These are phyloP conservation scores for Hymenochirus boettgeri DNA, from an alignment of 2,113 vertebrate genomes.

Conservation along the genomic window DNA sequence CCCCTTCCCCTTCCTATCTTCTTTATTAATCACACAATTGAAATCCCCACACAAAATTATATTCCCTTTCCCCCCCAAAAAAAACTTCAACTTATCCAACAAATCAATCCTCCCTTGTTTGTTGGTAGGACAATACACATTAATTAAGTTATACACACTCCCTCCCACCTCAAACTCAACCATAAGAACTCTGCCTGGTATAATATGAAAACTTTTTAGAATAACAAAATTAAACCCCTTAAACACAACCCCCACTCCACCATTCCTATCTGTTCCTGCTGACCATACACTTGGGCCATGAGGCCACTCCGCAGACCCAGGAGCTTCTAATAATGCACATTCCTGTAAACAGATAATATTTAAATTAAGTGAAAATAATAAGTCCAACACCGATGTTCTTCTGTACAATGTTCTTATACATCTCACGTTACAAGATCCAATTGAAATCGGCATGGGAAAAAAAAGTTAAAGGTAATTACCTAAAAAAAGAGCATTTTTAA, in stretches of 20 bases:
- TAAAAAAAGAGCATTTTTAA: too few relatives aligned
- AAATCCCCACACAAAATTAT: neutral
- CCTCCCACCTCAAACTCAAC: neutral
- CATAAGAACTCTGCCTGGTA: neutral
- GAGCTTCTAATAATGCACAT: neutral
- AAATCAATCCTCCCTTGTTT: neutral
- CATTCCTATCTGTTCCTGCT: too few relatives aligned
- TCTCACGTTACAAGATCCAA: neutral
- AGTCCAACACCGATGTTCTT: neutral
- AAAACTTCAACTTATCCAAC: neutral
- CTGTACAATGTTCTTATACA: neutral
- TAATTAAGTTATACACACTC: neutral
- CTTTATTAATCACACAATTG: neutral
- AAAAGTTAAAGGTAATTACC: too few relatives aligned
- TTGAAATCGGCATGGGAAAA: too few relatives aligned
- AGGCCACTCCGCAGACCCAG: neutral
- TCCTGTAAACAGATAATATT: neutral
- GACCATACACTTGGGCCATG: neutral
- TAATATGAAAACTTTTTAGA: neutral
- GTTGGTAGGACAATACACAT: neutral
- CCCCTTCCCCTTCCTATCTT: neutral
- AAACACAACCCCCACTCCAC: conserved; percentile 5
- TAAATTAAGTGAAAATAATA: neutral
- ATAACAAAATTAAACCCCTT: neutral
- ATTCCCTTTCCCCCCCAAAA: neutral